Evolutionary conservation across 2,113 vertebrate species (phyloP).

Genomic region (Crocuta crocuta): DNA sequence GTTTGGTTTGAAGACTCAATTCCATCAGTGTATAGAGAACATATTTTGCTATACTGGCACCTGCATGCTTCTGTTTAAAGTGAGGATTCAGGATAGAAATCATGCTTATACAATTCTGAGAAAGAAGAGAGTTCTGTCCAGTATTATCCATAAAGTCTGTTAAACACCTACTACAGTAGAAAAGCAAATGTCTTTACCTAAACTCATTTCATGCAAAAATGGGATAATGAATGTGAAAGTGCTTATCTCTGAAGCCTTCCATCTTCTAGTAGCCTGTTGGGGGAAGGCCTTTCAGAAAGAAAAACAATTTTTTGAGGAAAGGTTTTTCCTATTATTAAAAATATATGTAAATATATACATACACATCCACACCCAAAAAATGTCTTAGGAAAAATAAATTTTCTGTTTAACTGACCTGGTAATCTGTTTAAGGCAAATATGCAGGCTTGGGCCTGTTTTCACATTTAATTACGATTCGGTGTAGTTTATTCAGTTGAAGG

Average conservation of each 20-base stretch:
- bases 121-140: not conserved
- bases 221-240: not conserved
- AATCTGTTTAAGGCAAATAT: not conserved
- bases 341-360: not conserved
- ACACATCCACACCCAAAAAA: not conserved
- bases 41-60: not conserved
- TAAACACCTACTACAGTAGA: not conserved
- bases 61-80: not conserved
- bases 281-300: not conserved
- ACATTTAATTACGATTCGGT: not conserved
- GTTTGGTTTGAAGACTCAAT: not conserved
- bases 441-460: not conserved
- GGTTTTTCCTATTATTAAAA: constrained; percentile 38
- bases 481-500: not conserved
- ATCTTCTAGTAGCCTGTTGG: not conserved
- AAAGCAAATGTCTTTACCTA: not conserved
- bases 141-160: not conserved
- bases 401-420: not conserved
- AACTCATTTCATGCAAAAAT: not conserved
- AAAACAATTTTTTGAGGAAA: not conserved
- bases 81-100: not conserved
- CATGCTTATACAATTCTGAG: not conserved
- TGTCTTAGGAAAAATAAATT: not conserved
- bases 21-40: not conserved
- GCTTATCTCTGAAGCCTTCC: fast-evolving